Conservation (phyloP, 2,797 vertebrate genomes). For the Heterohyrax brucei region DNA sequence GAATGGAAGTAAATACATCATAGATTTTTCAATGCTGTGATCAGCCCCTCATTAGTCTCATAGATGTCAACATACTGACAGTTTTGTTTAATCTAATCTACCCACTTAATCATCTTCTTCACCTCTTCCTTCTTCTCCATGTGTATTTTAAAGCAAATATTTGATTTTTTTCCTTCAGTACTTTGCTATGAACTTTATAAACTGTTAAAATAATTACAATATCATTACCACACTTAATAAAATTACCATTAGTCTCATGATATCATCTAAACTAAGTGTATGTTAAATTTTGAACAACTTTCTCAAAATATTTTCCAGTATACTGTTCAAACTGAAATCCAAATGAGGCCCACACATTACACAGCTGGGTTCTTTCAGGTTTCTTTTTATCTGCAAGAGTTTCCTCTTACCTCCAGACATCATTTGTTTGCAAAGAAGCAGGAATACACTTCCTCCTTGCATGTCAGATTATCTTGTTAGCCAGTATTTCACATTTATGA, state of each 20-base stretch:
- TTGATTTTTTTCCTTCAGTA: neutral
- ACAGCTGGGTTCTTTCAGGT: neutral
- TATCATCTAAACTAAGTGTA: neutral
- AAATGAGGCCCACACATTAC: neutral
- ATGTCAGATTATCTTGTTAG: too few species aligned
- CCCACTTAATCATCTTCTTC: neutral
- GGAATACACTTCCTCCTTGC: too few species aligned
- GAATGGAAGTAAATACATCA: too few species aligned
- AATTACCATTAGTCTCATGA: neutral
- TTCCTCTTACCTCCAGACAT: neutral
- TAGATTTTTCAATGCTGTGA: too few species aligned
- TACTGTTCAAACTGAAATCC: neutral
- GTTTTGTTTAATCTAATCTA: neutral
- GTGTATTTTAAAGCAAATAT: neutral
- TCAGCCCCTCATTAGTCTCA: neutral
- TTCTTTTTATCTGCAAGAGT: neutral
- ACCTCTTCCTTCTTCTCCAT: neutral
- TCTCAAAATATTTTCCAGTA: neutral
- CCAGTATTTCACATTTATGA: too few species aligned
- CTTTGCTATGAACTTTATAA: neutral
- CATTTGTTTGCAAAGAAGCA: neutral
- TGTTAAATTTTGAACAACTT: neutral
- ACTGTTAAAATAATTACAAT: neutral
- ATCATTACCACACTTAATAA: neutral
- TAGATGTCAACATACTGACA: neutral